These are phyloP conservation scores for Ochotona curzoniae DNA, from an alignment of 2,113 vertebrate genomes.

Conservation along the genomic window DNA sequence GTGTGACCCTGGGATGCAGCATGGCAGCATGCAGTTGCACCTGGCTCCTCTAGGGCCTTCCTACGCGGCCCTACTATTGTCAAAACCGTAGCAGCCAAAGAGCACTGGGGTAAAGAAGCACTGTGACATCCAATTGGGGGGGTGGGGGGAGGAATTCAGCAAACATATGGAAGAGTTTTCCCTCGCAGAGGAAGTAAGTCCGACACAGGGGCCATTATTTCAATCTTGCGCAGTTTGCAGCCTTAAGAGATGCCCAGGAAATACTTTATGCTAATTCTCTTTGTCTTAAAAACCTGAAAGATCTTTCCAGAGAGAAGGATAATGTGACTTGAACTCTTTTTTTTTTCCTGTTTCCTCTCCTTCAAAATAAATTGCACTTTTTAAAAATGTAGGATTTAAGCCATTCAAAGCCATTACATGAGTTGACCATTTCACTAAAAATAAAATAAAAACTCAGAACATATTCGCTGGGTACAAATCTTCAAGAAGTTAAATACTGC, in stretches of 20 bases:
- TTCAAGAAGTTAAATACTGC: constrained; percentile 39
- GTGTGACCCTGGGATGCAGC: too few relatives aligned
- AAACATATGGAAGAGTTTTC: constrained; percentile 78
- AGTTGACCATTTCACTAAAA: constrained; percentile 36
- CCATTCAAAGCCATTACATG: constrained; percentile 40
- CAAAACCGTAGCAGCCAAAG: constrained; percentile 36
- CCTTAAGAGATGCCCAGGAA: constrained; percentile 80
- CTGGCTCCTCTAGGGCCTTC: too few relatives aligned
- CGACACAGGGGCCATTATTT: constrained; percentile 83
- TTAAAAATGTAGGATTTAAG: constrained; percentile 16
- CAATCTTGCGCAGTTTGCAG: constrained; percentile 83
- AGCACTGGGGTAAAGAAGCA: background rate
- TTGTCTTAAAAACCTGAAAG: constrained; percentile 70
- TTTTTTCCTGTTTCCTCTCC: background rate
- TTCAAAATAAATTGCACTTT: constrained; percentile 75
- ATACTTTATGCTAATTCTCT: constrained; percentile 83
- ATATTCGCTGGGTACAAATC: constrained; percentile 50
- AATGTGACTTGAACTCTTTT: constrained; percentile 66
- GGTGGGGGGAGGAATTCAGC: constrained; percentile 56
- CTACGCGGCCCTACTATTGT: background rate
- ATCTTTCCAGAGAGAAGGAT: constrained; percentile 75
- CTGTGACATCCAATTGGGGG: constrained; percentile 30
- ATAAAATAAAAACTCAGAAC: background rate
- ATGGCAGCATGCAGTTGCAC: too few relatives aligned
- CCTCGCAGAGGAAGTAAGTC: constrained; percentile 69